Base-by-base conservation (phyloP, 1,140 invertebrate genomes). In the Rhyacophila brunnea region DNA sequence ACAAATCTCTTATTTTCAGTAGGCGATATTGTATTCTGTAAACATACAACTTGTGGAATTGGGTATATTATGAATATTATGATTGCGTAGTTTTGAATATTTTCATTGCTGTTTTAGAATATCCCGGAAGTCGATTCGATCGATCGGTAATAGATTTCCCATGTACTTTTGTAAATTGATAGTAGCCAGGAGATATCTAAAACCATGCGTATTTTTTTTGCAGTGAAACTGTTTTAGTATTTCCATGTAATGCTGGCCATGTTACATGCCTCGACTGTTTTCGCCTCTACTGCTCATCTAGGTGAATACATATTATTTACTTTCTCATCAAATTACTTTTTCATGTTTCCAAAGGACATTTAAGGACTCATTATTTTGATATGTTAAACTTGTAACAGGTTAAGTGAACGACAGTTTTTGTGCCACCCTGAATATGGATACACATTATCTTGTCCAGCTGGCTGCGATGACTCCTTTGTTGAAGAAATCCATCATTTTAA, bases 221-320 rank as follows among this genome's bases (percentile, higher is more conserved):
- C 66, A 91, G 88, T 67, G 83, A 90, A 67, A 84, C 82, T 13
- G 86, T 94, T 10, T 74, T 95, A 58, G 88, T 93, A 3, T 94
- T 94, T 72, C 85, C 89, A 2, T 95, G 92, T 69, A 75, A 77
- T 65, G 82, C 83, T 42, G 81, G 83, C 43, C 93, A 95, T 72
- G 89, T 92, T 6, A 89, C 89, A 35, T 95, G 92, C 71, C 71
- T 94, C 13, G 89, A 92, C 20, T 95, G 92, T 71, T 95, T 95
- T 71, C 79, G 78, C 35, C 81, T 84, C 44, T 95, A 93, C 72
- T 89, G 88, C 66, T 72, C 78, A 6, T 80, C 84, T 3, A 75
- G 54, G 64, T 66, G 57, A 34, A 38, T 10, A 54, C 9, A 1
- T 34, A 46, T 10, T 2, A 7, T 17, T 47, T 2, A 35, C 2